Conservation (phyloP, 2,113 vertebrate genomes). For the Oenanthe oenanthe region DNA sequence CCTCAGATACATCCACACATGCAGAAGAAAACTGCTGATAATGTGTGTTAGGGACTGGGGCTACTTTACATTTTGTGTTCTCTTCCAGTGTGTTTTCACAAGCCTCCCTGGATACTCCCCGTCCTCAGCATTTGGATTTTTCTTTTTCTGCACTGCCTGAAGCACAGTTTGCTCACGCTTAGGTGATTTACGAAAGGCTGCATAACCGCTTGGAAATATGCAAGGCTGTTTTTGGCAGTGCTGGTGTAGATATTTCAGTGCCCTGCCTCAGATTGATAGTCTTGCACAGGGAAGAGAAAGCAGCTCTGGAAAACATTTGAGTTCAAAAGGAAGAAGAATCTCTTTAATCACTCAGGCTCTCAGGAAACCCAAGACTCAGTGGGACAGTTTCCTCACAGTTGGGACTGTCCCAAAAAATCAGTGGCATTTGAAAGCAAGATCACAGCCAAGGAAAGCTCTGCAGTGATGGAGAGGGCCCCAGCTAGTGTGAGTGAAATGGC, state of each 20-base stretch:
- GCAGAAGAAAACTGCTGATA: background rate
- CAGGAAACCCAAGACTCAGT: conserved; percentile 68
- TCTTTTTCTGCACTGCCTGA: conserved; percentile 9
- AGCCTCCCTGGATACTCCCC: background rate
- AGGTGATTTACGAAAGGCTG: conserved; percentile 62
- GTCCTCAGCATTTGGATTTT: background rate
- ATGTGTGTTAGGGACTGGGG: background rate
- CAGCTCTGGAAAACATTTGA: conserved; percentile 51
- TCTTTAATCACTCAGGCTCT: conserved; percentile 75
- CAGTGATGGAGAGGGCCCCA: background rate
- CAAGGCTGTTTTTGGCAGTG: conserved; percentile 60
- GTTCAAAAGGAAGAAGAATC: conserved; percentile 66
- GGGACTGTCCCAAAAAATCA: conserved; percentile 72
- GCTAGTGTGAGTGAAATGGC: background rate
- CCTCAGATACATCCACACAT: background rate
- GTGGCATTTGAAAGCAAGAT: conserved; percentile 68
- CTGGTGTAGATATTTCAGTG: conserved; percentile 44
- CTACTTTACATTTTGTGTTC: background rate
- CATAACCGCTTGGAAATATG: conserved; percentile 50
- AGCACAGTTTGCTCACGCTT: conserved; percentile 10
- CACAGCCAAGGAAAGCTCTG: conserved; percentile 1
- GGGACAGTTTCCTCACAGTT: conserved; percentile 66
- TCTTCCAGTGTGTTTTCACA: background rate
- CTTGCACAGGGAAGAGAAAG: conserved; percentile 37
- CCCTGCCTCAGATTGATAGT: conserved; percentile 51